These are phyloP conservation scores for Gila robusta DNA, from an alignment of 2,797 vertebrate genomes.

Conservation along the genomic window DNA sequence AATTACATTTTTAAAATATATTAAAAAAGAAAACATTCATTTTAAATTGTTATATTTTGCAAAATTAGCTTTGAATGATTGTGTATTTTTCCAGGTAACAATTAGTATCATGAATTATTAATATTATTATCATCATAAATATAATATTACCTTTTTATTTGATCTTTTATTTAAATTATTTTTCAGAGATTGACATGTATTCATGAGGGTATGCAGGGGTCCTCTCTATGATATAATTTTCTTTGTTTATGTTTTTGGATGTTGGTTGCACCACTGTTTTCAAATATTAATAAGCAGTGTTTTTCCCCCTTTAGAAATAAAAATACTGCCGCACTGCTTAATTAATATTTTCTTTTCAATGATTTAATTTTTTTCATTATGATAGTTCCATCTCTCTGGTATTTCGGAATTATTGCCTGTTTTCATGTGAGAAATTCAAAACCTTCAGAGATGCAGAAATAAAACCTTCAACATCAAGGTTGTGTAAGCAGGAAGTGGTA, in stretches of 20 bases:
- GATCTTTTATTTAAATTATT: not conserved
- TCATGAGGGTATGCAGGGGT: not conserved
- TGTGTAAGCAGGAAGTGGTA: slow-evolving; percentile 7
- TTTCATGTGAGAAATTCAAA: not conserved
- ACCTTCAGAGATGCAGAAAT: not conserved
- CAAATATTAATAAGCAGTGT: not conserved
- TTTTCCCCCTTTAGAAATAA: not conserved
- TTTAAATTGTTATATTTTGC: not conserved
- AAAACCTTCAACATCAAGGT: slow-evolving; percentile 19
- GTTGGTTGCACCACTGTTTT: not conserved
- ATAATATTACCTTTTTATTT: not conserved
- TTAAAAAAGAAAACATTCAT: not conserved
- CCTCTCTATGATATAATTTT: not conserved
- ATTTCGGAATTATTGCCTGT: not conserved
- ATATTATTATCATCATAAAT: not conserved
- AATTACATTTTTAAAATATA: too few species aligned
- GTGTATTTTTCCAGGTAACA: too few species aligned
- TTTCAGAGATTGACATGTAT: not conserved
- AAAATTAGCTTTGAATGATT: not conserved
- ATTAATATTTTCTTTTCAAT: not conserved
- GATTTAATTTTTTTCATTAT: not conserved
- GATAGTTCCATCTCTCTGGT: not conserved
- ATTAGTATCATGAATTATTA: not conserved
- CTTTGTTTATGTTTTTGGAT: not conserved
- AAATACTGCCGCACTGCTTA: not conserved